Base-by-base conservation (phyloP, 2,113 vertebrate species). In the Elephantulus edwardii region DNA sequence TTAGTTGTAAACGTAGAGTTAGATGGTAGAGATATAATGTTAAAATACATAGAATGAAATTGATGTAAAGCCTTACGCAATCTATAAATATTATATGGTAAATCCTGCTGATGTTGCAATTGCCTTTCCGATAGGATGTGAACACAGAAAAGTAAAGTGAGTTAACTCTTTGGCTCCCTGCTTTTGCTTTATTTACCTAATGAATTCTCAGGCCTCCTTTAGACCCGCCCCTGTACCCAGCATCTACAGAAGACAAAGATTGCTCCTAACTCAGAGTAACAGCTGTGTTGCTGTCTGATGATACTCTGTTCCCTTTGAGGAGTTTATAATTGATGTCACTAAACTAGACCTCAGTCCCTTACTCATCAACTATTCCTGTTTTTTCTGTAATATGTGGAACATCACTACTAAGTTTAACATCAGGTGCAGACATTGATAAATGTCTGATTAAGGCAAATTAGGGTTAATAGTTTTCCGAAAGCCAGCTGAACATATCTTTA, bases 381-480 rank as follows among this genome's bases (percentile, higher is more conserved):
- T 75, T 89, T 30, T n/a, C 30, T 86, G n/a, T n/a, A n/a, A 0
- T 66, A 26, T 50, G 11, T 56, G 38, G 42, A 86, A 88, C 83
- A 52, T 75, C 50, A 28, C 30, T 38, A 48, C 52, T 91, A 66
- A 22, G 33, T 83, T 75, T 83, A 86, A 12, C 62, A 80, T 24
- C 17, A 90, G 30, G 35, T 68, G 38, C n/a, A 83, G 64, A 30
- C 54, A 71, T 58, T 58, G 50, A 7, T 60, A 90, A 13, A 50
- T 70, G 9, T 26, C 0, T 82, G 38, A 77, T 54, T 48, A 44
- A 62, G 26, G 46, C 35, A 80, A 44, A 38, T 86, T 80, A 68
- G 38, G 28, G 30, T 46, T 92, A 79, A 38, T 44, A 46, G 8
- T 89, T 84, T 92, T 48, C 54, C 90, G 81, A 87, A 75, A 84